These are phyloP conservation scores for Geotrupes spiniger DNA, from an alignment of 2,888 invertebrate species.

Conservation along the genomic window DNA sequence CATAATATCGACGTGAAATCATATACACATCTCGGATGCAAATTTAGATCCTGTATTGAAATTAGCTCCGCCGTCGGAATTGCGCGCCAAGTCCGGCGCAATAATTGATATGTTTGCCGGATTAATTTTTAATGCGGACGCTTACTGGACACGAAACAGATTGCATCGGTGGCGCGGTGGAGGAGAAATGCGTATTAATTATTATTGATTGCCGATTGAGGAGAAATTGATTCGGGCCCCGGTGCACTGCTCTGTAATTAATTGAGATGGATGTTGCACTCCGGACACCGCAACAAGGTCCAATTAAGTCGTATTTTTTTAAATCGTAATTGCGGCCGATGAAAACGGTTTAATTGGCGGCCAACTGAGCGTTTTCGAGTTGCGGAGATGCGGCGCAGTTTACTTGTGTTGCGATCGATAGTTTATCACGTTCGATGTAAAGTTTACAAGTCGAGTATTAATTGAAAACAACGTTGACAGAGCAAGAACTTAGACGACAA, in stretches of 20 bases:
- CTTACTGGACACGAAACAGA: not conserved
- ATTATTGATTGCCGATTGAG: slow-evolving; percentile 3
- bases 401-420: too few relatives aligned
- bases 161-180: not conserved
- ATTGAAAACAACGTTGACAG: too few relatives aligned
- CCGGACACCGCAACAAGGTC: not conserved
- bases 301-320: not conserved
- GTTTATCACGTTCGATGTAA: too few relatives aligned
- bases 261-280: not conserved
- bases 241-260: slow-evolving; percentile 2
- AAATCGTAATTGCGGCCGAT: not conserved
- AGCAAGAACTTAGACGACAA: too few relatives aligned
- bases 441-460: too few relatives aligned
- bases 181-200: not conserved
- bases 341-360: slow-evolving; percentile 1
- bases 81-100: not conserved
- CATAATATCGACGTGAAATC: slow-evolving; percentile 7
- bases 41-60: slow-evolving; percentile 6
- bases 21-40: slow-evolving; percentile 2
- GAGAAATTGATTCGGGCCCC: slow-evolving; percentile 1
- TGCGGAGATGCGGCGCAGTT: not conserved
- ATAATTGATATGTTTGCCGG: slow-evolving; percentile 4
- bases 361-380: not conserved
- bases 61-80: slow-evolving; percentile 1
- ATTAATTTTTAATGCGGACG: not conserved